These are phyloP conservation scores for Drosophila kurseongensis DNA, from an alignment of 1,140 invertebrate genomes.

Conservation along the genomic window DNA sequence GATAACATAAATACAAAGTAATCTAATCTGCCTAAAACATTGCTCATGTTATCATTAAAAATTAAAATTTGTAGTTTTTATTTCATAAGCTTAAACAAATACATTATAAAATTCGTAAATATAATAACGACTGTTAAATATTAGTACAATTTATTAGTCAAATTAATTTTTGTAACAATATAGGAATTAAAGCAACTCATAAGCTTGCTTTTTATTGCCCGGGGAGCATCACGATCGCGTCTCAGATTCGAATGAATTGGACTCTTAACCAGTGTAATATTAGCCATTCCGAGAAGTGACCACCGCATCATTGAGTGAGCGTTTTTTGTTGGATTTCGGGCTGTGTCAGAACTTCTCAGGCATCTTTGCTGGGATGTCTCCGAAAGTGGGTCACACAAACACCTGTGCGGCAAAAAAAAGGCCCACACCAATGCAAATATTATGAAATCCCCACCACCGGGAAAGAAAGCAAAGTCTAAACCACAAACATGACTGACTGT, in stretches of 20 bases:
- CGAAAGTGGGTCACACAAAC: conserved; percentile 68
- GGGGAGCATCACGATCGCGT: conserved; percentile 17
- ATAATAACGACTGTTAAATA: no score
- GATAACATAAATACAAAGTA: no score
- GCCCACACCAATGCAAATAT: conserved; percentile 71
- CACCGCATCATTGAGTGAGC: conserved; percentile 59
- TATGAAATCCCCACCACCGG: conserved; percentile 64
- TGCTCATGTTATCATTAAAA: no score
- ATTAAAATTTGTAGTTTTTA: no score
- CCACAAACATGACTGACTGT: conserved; percentile 50
- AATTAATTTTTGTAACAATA: neutral
- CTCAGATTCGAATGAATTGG: conserved; percentile 26
- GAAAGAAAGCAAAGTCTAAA: conserved; percentile 48
- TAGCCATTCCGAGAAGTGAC: conserved; percentile 62
- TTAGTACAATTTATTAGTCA: no score
- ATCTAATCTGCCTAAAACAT: no score
- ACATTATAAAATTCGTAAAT: no score
- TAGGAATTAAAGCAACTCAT: conserved; percentile 3
- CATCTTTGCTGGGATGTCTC: conserved; percentile 27
- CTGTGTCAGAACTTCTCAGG: conserved; percentile 66
- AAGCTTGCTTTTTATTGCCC: conserved; percentile 4
- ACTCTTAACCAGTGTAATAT: conserved; percentile 41
- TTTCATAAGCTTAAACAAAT: no score
- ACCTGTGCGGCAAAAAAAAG: conserved; percentile 61
- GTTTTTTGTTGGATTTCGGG: conserved; percentile 28